A percentile compares a stretch with the other conserved stretches of the same genome.
These are phyloP conservation scores for Gymnogyps californianus DNA, from an alignment of 2,113 vertebrate species.

Conservation along the genomic window DNA sequence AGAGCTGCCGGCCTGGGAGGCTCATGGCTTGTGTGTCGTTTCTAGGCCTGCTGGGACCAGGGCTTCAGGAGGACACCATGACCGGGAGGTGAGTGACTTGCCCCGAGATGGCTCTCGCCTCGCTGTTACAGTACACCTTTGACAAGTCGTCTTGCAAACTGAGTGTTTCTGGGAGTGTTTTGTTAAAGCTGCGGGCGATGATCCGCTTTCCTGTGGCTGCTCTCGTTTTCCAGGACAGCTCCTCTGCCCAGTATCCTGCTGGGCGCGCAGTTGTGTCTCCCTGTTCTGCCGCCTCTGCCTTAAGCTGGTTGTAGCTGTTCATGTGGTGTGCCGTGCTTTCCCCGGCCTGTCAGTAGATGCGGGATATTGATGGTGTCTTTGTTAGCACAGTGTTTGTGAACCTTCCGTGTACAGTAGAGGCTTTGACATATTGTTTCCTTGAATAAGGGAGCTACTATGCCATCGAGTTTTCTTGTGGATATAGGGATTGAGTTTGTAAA, in stretches of 20 bases:
- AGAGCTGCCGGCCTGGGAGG: neutral
- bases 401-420: neutral
- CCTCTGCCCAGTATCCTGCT: rapidly evolving
- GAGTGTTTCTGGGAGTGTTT: rapidly evolving
- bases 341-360: rapidly evolving
- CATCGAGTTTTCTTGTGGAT: rapidly evolving
- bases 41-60: conserved; percentile 77
- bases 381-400: neutral
- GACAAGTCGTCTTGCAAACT: rapidly evolving
- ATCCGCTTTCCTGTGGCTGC: rapidly evolving
- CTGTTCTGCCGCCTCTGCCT: rapidly evolving
- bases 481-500: neutral
- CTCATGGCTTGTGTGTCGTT: neutral
- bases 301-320: neutral
- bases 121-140: no score
- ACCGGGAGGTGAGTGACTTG: conserved; percentile 84
- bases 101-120: neutral
- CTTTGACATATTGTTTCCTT: rapidly evolving
- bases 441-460: rapidly evolving
- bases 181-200: rapidly evolving
- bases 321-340: rapidly evolving
- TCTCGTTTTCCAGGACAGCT: neutral
- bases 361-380: rapidly evolving
- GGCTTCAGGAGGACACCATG: conserved; percentile 76
- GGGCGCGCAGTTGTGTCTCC: rapidly evolving